Percentiles rank a stretch among this genome's conserved stretches.
Conservation (phyloP, 2,797 vertebrate species). For the Brachyrhaphis roseni region DNA sequence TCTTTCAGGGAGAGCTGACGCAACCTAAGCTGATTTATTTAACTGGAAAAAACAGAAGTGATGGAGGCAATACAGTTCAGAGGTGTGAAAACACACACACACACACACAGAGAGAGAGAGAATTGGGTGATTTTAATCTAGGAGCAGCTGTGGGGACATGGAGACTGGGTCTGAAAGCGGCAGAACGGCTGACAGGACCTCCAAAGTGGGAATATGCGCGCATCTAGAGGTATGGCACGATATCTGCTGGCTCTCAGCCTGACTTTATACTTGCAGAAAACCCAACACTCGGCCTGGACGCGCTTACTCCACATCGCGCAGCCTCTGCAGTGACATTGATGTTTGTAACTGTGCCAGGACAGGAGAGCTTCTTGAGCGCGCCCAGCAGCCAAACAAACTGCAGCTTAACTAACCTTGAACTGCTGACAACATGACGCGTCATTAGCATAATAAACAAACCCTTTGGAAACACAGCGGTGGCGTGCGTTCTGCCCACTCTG, state of each 20-base stretch:
- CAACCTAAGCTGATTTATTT: slow-evolving; percentile 35
- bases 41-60: neutral
- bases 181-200: neutral
- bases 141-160: neutral
- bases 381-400: slow-evolving; percentile 66
- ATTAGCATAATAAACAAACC: slow-evolving; percentile 73
- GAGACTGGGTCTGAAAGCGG: neutral
- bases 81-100: slow-evolving; percentile 5
- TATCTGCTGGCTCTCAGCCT: slow-evolving; percentile 23
- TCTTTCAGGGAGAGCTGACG: neutral
- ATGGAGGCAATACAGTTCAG: slow-evolving; percentile 3
- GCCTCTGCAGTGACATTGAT: slow-evolving; percentile 50
- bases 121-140: neutral
- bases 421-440: slow-evolving; percentile 44
- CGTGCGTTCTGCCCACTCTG: slow-evolving; percentile 17
- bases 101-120: neutral
- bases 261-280: slow-evolving; percentile 30
- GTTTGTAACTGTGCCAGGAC: slow-evolving; percentile 51
- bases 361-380: slow-evolving; percentile 47
- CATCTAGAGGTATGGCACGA: neutral
- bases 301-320: slow-evolving; percentile 25
- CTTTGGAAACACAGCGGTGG: slow-evolving; percentile 29
- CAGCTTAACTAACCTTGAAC: slow-evolving; percentile 79
- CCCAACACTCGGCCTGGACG: slow-evolving; percentile 36
- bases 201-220: neutral